Base-by-base conservation (phyloP, 1,140 invertebrate genomes). In the Elymnias hypermnestra region DNA sequence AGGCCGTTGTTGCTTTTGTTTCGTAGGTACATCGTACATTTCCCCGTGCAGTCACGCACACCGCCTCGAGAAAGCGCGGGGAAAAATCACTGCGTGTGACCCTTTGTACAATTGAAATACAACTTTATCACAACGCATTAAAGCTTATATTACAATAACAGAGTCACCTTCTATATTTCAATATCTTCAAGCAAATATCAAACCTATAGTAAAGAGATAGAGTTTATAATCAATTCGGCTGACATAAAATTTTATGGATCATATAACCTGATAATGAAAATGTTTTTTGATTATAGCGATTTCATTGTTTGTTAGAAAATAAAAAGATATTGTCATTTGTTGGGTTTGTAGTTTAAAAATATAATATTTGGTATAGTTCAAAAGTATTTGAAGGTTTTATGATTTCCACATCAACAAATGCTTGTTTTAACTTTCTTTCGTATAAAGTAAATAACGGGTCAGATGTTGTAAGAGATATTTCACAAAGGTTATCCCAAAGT, bases 61-160 rank as follows among this genome's bases (percentile, higher is more conserved):
- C 37, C 5, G 17, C 49, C 29, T 50, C 33, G 57, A 56, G 57
- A 61, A 61, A 61, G 57, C 46, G 48, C 25, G 18, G 23, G 50
- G 53, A 50, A 61, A 61, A 61, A 45, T 48, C 21, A 6, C 21
- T 22, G 2, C n/a, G n/a, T n/a, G n/a, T n/a, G n/a, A n/a, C n/a
- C n/a, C 23, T 25, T 2, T 8, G 9, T 8, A 25, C 23, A 25
- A 25, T 25, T 25, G 9, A 25, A 25, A 25, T 3, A 2, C 7
- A 25, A 6, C 23, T 25, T 25, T 8, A 8, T 25, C 2, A 25
- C 23, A 25, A 6, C 7, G 9, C 7, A n/a, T 8, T 25, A 25
- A n/a, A 25, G 23, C 9, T n/a, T 8, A 8, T 8, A 25, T 25
- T 25, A 25, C 7, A 25, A 25, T 3, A 25, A 22, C 2, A 25